Conservation (phyloP, 2,113 vertebrate species). For the Morone chrysops region DNA sequence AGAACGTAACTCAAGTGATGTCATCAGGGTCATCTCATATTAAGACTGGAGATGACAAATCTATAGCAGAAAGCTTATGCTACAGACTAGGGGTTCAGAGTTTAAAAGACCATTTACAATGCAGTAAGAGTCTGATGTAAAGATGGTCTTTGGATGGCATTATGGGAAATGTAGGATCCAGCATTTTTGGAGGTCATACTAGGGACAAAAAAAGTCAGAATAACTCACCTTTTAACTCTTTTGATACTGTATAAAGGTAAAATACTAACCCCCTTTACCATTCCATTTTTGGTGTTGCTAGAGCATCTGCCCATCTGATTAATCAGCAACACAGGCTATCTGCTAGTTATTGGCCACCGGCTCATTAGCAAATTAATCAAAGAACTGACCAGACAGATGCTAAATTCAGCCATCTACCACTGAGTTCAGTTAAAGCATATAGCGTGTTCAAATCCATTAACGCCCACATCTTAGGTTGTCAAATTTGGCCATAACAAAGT, state of each 20-base stretch:
- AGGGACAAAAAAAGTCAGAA: not conserved
- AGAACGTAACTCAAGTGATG: not conserved
- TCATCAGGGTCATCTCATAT: not conserved
- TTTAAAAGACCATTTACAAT: not conserved
- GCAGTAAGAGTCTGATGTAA: not conserved
- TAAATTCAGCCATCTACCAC: not conserved
- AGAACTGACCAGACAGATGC: slow-evolving; percentile 2
- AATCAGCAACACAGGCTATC: not conserved
- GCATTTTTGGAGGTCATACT: not conserved
- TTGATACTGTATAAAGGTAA: not conserved
- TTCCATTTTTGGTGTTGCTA: slow-evolving; percentile 1
- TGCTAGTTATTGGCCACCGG: not conserved
- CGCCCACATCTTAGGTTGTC: not conserved
- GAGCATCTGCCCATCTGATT: not conserved
- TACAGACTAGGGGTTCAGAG: not conserved
- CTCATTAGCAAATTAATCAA: not conserved
- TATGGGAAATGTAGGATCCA: not conserved
- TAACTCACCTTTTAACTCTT: not conserved
- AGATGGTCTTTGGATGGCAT: too few relatives aligned
- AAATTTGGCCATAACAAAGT: not conserved
- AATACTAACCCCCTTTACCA: not conserved
- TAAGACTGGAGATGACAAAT: not conserved
- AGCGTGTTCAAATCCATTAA: not conserved
- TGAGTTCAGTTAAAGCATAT: not conserved
- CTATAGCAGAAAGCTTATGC: not conserved